These are phyloP conservation scores for Alauda arvensis DNA, from an alignment of 2,797 vertebrate species.

Conservation along the genomic window DNA sequence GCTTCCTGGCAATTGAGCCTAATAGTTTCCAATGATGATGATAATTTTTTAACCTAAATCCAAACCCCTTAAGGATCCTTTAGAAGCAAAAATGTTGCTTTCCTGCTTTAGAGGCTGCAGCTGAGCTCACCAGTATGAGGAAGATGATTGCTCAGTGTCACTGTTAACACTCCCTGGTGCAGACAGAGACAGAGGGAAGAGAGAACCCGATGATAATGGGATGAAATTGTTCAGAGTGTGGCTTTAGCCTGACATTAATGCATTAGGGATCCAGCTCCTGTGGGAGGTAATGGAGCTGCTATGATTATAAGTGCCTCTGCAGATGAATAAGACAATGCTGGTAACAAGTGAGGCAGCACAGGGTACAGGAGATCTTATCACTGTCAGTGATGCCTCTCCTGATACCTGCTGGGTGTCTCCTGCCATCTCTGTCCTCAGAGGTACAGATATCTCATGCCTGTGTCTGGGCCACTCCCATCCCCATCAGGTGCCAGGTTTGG, in stretches of 20 bases:
- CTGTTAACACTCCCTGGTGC: neutral
- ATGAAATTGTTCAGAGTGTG: neutral
- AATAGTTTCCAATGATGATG: neutral
- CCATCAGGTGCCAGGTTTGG: fast-evolving
- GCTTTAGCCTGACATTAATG: neutral
- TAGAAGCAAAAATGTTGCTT: neutral
- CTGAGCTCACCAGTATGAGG: neutral
- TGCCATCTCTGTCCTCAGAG: neutral
- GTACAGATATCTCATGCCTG: neutral
- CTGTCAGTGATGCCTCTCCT: neutral
- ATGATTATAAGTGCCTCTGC: neutral
- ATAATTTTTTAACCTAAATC: neutral
- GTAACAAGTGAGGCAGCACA: neutral
- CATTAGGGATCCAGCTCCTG: neutral
- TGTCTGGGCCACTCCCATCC: neutral
- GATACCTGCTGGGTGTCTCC: neutral
- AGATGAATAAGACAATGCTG: neutral
- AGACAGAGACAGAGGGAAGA: neutral
- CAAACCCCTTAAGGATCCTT: neutral
- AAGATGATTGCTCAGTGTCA: neutral
- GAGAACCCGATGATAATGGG: neutral
- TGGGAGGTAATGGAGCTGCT: constrained; percentile 9
- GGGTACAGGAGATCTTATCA: neutral
- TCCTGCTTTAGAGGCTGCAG: neutral
- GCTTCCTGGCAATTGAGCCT: neutral